phyloP scores from a whole-genome alignment of 2,113 vertebrate species.

The Plecotus auritus region DNA sequence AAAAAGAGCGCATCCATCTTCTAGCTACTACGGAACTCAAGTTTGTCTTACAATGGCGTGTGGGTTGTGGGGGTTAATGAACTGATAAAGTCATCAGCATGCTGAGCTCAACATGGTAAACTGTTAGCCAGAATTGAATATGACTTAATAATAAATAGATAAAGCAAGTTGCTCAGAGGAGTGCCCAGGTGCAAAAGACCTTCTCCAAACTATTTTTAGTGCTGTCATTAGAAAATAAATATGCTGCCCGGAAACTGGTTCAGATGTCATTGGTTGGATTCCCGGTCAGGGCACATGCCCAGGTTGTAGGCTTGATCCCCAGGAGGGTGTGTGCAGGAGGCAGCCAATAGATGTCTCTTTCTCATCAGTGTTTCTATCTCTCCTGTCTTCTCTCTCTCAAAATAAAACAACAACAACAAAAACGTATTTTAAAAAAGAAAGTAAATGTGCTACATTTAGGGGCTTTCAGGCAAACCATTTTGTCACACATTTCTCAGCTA shows the following conservation, averaged over 20 bases:
- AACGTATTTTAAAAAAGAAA: neutral
- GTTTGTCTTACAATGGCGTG: neutral
- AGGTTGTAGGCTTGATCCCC: too few species aligned
- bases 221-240: slow-evolving; percentile 39
- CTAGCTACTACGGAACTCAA: neutral
- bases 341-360: too few species aligned
- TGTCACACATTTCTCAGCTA: neutral
- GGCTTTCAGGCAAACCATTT: neutral
- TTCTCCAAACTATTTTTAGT: neutral
- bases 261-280: too few species aligned
- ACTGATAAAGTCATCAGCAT: neutral
- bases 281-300: too few species aligned
- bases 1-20: neutral
- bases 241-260: neutral
- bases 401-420: too few species aligned
- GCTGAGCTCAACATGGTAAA: neutral
- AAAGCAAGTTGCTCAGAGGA: neutral
- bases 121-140: neutral
- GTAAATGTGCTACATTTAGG: slow-evolving; percentile 18
- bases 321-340: too few species aligned
- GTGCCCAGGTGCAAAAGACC: neutral
- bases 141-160: neutral
- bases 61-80: neutral
- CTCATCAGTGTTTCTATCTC: too few species aligned
- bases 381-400: too few species aligned